Percentiles rank a stretch among this genome's conserved stretches.
Evolutionary conservation across 2,888 invertebrate genomes (phyloP).

Genomic region (Luperina nickerlii): DNA sequence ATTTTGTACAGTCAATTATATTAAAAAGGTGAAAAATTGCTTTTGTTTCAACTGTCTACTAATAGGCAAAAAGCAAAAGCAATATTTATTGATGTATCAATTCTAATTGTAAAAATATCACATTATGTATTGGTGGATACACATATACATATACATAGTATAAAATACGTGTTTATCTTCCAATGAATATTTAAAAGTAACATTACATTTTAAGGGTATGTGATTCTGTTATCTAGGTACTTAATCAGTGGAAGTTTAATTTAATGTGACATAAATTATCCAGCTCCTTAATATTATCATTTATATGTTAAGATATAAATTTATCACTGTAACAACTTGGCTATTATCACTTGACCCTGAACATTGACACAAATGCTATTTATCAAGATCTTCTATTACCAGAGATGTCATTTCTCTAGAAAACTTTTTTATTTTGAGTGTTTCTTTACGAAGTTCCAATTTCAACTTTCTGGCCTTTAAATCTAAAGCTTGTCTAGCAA

Average conservation of each 20-base stretch:
- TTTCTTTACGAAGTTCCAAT: constrained; percentile 89
- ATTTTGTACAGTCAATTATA: constrained; percentile 40
- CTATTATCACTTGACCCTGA: constrained; percentile 61
- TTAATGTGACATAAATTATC: constrained; percentile 35
- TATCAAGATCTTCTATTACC: constrained; percentile 76
- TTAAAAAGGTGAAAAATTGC: background rate
- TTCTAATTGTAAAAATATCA: constrained; percentile 9
- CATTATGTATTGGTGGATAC: constrained; percentile 24
- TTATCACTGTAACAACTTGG: constrained; percentile 51
- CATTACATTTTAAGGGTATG: constrained; percentile 3
- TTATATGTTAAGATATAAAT: constrained; percentile 46
- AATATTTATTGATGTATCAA: background rate
- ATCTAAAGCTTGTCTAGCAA: constrained; percentile 92
- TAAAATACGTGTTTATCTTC: background rate
- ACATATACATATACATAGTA: constrained; percentile 1
- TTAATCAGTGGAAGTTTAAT: background rate
- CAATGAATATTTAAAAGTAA: constrained; percentile 9
- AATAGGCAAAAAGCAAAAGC: background rate
- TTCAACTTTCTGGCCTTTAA: constrained; percentile 91
- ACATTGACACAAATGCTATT: constrained; percentile 35
- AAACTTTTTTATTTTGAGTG: constrained; percentile 75
- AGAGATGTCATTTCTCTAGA: constrained; percentile 81
- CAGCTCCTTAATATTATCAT: constrained; percentile 55
- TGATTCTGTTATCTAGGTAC: constrained; percentile 29
- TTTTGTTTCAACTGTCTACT: constrained; percentile 4